These are phyloP conservation scores for Phacellophora camtschatica DNA, from an alignment of 30 jellyfish, hydroid and myxozoan genomes.

Conservation along the genomic window DNA sequence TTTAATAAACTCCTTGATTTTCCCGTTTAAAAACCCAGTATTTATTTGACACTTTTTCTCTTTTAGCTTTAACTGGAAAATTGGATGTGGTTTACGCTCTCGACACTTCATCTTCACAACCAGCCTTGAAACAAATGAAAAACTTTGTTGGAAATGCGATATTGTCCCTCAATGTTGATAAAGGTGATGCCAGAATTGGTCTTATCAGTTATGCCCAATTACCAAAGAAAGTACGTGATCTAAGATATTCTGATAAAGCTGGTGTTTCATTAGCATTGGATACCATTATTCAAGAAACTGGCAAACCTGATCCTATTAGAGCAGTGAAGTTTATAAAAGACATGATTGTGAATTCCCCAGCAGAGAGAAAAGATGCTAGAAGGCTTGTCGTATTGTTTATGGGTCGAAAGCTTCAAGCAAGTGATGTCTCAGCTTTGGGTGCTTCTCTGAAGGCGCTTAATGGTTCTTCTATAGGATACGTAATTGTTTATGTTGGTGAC, in stretches of 20 bases:
- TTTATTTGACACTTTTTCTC: too few relatives aligned
- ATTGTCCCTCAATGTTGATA: neutral
- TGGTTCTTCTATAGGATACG: slow-evolving; percentile 16
- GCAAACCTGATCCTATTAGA: slow-evolving; percentile 1
- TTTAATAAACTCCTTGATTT: too few relatives aligned
- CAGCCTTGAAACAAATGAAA: slow-evolving; percentile 22
- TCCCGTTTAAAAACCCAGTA: too few relatives aligned
- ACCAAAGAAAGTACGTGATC: neutral
- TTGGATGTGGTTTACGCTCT: slow-evolving; percentile 55
- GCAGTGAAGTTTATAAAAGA: slow-evolving; percentile 27
- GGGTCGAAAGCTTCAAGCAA: neutral
- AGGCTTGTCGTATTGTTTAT: slow-evolving; percentile 28
- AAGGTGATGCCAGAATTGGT: slow-evolving; percentile 45
- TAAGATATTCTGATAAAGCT: slow-evolving; percentile 1
- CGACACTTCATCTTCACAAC: slow-evolving; percentile 31
- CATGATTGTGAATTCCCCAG: neutral
- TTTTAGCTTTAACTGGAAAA: neutral
- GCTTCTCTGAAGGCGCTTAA: slow-evolving; percentile 17
- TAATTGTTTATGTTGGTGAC: slow-evolving; percentile 16
- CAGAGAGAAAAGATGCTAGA: slow-evolving; percentile 10
- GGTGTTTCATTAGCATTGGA: slow-evolving; percentile 12
- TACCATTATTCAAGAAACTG: slow-evolving; percentile 2
- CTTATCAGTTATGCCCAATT: slow-evolving; percentile 6
- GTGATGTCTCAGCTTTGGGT: slow-evolving; percentile 14
- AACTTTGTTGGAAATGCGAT: slow-evolving; percentile 11